These are phyloP conservation scores for Tringa solitaria DNA, from an alignment of 2,113 vertebrate species.

Conservation along the genomic window DNA sequence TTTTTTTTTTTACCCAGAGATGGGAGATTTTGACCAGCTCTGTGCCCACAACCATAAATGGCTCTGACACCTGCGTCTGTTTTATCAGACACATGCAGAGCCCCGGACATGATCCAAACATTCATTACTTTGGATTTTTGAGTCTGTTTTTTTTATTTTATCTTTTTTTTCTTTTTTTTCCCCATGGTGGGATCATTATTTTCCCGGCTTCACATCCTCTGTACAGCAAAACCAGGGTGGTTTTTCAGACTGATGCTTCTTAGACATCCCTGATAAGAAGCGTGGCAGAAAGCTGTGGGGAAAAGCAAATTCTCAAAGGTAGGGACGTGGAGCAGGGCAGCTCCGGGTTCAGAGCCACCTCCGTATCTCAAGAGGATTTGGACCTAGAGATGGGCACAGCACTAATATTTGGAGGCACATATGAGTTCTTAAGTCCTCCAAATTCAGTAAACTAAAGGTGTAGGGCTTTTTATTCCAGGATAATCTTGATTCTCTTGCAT, in stretches of 20 bases:
- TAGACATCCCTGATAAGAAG: neutral
- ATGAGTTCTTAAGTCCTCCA: neutral
- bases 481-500: neutral
- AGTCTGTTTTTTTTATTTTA: neutral
- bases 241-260: neutral
- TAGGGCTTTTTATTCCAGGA: neutral
- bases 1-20: conserved; percentile 6
- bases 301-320: neutral
- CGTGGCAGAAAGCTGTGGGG: neutral
- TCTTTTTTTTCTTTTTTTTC: accelerated
- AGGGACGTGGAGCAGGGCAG: neutral
- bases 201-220: neutral
- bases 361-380: neutral
- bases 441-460: neutral
- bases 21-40: conserved; percentile 52
- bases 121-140: neutral
- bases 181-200: neutral
- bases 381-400: neutral
- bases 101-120: neutral
- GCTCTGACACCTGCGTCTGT: conserved; percentile 17
- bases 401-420: neutral
- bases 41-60: conserved; percentile 1
- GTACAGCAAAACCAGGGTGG: neutral
- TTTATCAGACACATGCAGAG: conserved; percentile 22
- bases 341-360: neutral